These are phyloP conservation scores for Saccopteryx leptura DNA, from an alignment of 2,113 vertebrate genomes.

Conservation along the genomic window DNA sequence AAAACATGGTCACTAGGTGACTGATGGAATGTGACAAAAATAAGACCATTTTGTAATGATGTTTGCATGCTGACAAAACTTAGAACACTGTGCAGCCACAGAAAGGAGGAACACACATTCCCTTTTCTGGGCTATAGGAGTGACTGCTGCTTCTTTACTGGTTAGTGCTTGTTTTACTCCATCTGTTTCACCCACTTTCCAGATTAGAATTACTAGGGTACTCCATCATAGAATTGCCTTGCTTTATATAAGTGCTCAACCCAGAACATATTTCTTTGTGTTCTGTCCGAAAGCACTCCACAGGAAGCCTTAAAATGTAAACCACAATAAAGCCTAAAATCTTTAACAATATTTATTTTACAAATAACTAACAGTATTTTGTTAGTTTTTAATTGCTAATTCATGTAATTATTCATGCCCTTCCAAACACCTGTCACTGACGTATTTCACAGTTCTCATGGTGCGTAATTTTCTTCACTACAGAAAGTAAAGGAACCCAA, in stretches of 20 bases:
- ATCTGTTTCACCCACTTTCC: not conserved
- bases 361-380: too few species aligned
- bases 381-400: not conserved
- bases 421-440: not conserved
- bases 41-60: not conserved
- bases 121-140: not conserved
- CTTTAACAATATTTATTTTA: not conserved
- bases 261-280: not conserved
- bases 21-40: not conserved
- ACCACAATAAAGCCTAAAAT: not conserved
- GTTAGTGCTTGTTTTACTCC: not conserved
- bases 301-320: not conserved
- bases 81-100: not conserved
- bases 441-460: not conserved
- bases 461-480: not conserved
- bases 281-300: not conserved
- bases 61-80: not conserved
- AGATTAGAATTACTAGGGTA: not conserved
- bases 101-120: not conserved
- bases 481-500: not conserved
- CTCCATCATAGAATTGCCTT: not conserved
- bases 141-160: not conserved
- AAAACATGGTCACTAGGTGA: not conserved
- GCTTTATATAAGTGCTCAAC: not conserved
- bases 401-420: not conserved